Conservation (phyloP, 2,888 invertebrate genomes). For the Odontocolon sp. region DNA sequence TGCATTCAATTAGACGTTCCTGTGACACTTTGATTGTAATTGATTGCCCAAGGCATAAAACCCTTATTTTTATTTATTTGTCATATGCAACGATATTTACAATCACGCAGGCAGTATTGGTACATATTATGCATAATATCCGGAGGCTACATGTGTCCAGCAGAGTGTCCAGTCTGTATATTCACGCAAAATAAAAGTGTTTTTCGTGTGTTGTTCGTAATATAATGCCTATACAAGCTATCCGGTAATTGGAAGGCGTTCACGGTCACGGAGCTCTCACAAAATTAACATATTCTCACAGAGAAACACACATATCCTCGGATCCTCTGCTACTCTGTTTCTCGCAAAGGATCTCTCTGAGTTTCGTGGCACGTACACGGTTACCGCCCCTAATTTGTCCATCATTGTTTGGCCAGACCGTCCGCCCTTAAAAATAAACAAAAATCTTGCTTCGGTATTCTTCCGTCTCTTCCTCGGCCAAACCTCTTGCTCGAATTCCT, state of each 20-base stretch:
- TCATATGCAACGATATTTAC: slow-evolving; percentile 36
- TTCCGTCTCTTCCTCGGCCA: slow-evolving; percentile 15
- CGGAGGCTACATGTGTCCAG: slow-evolving; percentile 30
- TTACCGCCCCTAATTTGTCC: slow-evolving; percentile 57
- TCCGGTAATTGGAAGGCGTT: slow-evolving; percentile 60
- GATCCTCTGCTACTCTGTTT: slow-evolving; percentile 29
- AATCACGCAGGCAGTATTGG: slow-evolving; percentile 28
- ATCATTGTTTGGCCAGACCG: slow-evolving; percentile 50
- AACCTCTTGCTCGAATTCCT: slow-evolving; percentile 6
- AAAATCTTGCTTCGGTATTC: slow-evolving; percentile 4
- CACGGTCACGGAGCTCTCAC: slow-evolving; percentile 55
- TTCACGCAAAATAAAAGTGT: slow-evolving; percentile 26
- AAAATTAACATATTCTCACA: slow-evolving; percentile 55
- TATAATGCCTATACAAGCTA: slow-evolving; percentile 24
- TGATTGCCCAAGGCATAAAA: slow-evolving; percentile 39
- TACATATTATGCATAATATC: slow-evolving; percentile 48
- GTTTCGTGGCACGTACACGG: slow-evolving; percentile 31
- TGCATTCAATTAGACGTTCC: slow-evolving; percentile 47
- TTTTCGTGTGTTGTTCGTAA: slow-evolving; percentile 36
- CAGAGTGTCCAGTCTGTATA: slow-evolving; percentile 6
- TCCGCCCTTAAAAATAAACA: slow-evolving; percentile 17
- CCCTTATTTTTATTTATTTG: slow-evolving; percentile 19
- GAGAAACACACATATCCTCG: neutral
- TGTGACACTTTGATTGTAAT: slow-evolving; percentile 54
- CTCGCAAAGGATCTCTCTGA: neutral